phyloP scores from a whole-genome alignment of 2,113 vertebrate species.

The Jacana jacana region DNA sequence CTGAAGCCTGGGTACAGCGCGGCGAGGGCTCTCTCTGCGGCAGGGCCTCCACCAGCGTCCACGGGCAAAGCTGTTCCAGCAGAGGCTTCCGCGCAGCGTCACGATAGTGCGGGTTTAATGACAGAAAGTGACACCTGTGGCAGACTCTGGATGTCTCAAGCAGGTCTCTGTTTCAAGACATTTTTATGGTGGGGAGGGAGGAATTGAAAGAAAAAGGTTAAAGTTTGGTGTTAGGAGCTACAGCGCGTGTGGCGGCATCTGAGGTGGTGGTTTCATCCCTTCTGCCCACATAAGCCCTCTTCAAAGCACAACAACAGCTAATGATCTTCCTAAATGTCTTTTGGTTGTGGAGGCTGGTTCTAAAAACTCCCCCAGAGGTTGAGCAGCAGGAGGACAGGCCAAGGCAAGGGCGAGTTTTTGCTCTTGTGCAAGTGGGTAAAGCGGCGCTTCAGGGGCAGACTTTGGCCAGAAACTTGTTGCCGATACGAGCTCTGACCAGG shows the following conservation, averaged over 20 bases:
- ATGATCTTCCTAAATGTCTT: neutral
- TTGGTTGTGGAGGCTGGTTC: neutral
- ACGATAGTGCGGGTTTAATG: neutral
- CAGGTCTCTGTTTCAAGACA: neutral
- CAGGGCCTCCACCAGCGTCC: neutral
- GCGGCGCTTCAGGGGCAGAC: neutral
- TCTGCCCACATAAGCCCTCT: neutral
- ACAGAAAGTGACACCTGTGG: neutral
- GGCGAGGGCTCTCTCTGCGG: neutral
- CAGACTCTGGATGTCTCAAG: neutral
- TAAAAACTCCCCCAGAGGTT: neutral
- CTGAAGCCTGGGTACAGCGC: slow-evolving; percentile 5
- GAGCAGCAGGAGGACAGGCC: neutral
- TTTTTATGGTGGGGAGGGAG: neutral
- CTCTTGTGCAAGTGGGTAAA: slow-evolving; percentile 24
- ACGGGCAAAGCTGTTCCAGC: neutral
- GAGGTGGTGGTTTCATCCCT: neutral
- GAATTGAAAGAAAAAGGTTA: neutral
- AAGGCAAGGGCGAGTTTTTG: neutral
- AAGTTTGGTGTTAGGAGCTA: neutral
- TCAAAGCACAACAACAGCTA: neutral
- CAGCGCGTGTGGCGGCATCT: neutral
- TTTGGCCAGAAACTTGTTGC: slow-evolving; percentile 42
- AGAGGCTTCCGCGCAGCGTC: neutral
- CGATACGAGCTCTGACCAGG: neutral